A percentile compares a stretch with the other conserved stretches of the same genome.
phyloP scores from a whole-genome alignment of 2,113 vertebrate species.

The Dicaeum eximium region DNA sequence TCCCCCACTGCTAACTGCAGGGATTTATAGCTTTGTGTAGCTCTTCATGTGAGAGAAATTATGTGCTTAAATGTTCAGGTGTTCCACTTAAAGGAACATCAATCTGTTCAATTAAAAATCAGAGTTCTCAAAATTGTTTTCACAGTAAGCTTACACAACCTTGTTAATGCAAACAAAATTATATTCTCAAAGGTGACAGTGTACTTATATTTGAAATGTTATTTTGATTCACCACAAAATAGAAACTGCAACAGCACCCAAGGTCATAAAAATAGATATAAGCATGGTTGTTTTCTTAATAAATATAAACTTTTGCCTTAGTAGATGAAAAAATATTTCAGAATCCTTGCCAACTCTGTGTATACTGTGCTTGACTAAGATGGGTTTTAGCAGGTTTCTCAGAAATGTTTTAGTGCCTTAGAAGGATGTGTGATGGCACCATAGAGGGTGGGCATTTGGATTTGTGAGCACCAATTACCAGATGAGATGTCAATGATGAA shows the following conservation, averaged over 20 bases:
- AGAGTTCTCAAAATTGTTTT: background rate
- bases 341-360: background rate
- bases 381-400: background rate
- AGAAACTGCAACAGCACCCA: background rate
- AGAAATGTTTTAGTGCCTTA: background rate
- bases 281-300: background rate
- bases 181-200: background rate
- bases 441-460: background rate
- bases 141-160: background rate
- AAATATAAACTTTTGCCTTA: background rate
- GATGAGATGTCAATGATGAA: background rate
- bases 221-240: background rate
- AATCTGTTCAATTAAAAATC: background rate
- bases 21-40: background rate
- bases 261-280: background rate
- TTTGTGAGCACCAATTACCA: background rate
- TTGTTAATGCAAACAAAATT: fast-evolving
- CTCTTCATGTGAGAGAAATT: background rate
- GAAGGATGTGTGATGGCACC: background rate
- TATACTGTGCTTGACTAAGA: background rate
- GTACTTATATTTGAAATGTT: background rate
- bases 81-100: background rate
- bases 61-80: background rate
- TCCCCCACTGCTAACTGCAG: background rate
- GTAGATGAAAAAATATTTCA: background rate